These are phyloP conservation scores for Caenorhabditis becei DNA, from an alignment of 2,888 invertebrate species.

Conservation along the genomic window DNA sequence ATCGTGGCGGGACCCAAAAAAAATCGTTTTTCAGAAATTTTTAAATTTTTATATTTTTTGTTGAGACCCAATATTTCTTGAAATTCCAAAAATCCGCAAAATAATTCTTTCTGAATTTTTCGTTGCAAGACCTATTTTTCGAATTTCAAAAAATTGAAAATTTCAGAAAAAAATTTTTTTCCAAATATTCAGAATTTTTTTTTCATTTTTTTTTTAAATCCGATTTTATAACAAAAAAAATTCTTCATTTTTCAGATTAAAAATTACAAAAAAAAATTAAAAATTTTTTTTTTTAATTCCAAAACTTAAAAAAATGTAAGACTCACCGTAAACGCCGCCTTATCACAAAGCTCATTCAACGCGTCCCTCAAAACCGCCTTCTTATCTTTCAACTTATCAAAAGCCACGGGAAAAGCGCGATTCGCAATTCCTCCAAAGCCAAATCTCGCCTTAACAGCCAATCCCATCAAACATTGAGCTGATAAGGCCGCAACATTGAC, in stretches of 20 bases:
- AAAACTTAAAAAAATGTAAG: not conserved
- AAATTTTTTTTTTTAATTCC: not conserved
- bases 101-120: too few species aligned
- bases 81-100: too few species aligned
- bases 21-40: not conserved
- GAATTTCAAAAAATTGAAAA: not conserved
- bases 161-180: not conserved
- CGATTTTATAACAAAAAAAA: not conserved
- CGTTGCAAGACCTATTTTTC: too few species aligned
- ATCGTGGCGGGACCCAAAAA: too few species aligned
- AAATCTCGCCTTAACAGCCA: slow-evolving; percentile 91
- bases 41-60: too few species aligned
- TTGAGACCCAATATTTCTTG: too few species aligned
- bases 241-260: not conserved
- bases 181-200: not conserved
- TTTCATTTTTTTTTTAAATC: not conserved
- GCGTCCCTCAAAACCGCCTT: slow-evolving; percentile 92
- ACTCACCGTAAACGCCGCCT: slow-evolving; percentile 85
- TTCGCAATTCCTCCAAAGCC: slow-evolving; percentile 90
- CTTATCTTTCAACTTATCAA: slow-evolving; percentile 98
- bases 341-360: slow-evolving; percentile 92
- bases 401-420: slow-evolving; percentile 84
- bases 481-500: slow-evolving; percentile 93
- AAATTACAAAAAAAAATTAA: not conserved
- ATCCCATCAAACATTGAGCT: slow-evolving; percentile 88